phyloP scores from a whole-genome alignment of 2,888 invertebrate genomes.

The Phyto melanocephala region DNA sequence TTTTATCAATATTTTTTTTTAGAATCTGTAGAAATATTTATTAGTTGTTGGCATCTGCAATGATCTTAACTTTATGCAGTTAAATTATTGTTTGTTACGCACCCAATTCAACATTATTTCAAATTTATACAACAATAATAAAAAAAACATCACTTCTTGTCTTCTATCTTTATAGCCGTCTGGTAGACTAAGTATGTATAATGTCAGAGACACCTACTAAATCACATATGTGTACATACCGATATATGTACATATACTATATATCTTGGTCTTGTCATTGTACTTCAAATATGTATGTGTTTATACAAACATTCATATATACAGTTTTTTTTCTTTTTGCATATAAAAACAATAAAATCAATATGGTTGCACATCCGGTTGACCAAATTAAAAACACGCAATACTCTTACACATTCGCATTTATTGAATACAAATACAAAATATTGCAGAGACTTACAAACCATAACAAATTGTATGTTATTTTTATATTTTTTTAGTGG shows the following conservation, averaged over 20 bases:
- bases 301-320: too few species aligned
- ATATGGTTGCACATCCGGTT: slow-evolving; percentile 70
- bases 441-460: slow-evolving; percentile 26
- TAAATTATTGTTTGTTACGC: slow-evolving; percentile 63
- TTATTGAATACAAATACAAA: background rate
- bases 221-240: background rate
- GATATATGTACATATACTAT: background rate
- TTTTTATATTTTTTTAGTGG: background rate
- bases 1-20: background rate
- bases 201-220: slow-evolving; percentile 43
- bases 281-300: background rate
- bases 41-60: slow-evolving; percentile 61
- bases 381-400: slow-evolving; percentile 46
- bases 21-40: slow-evolving; percentile 43
- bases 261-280: background rate
- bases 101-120: slow-evolving; percentile 66
- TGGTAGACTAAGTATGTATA: background rate
- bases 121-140: slow-evolving; percentile 47
- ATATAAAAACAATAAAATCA: slow-evolving; percentile 79
- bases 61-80: slow-evolving; percentile 58
- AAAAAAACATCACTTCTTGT: slow-evolving; percentile 36
- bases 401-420: background rate
- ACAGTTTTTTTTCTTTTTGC: slow-evolving; percentile 71
- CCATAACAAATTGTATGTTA: slow-evolving; percentile 52
- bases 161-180: background rate